Conservation (phyloP, 2,797 vertebrate species). For the Hyperoplus immaculatus region DNA sequence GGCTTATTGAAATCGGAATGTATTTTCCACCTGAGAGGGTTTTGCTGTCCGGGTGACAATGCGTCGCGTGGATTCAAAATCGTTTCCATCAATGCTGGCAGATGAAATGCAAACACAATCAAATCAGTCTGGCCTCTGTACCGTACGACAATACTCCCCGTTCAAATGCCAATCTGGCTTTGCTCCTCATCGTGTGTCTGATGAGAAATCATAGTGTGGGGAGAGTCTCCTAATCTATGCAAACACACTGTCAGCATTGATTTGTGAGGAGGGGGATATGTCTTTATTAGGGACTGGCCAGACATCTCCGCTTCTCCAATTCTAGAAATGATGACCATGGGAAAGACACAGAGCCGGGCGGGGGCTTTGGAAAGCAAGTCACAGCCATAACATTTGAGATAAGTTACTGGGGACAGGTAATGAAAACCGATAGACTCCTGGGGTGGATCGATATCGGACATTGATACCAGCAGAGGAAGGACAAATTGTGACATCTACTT, state of each 20-base stretch:
- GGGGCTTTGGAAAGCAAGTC: slow-evolving; percentile 66
- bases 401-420: slow-evolving; percentile 85
- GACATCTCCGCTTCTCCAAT: slow-evolving; percentile 63
- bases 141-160: slow-evolving; percentile 63
- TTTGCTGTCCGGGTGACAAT: slow-evolving; percentile 68
- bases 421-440: slow-evolving; percentile 82
- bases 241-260: slow-evolving; percentile 87
- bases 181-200: slow-evolving; percentile 77
- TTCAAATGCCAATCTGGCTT: slow-evolving; percentile 81
- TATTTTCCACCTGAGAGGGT: slow-evolving; percentile 83
- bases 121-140: slow-evolving; percentile 72
- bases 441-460: slow-evolving; percentile 81
- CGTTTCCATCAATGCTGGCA: slow-evolving; percentile 80
- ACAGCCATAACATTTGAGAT: slow-evolving; percentile 82
- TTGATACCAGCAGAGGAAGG: slow-evolving; percentile 80
- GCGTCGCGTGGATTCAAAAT: slow-evolving; percentile 70
- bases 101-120: slow-evolving; percentile 86
- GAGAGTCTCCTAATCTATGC: slow-evolving; percentile 83
- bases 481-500: slow-evolving; percentile 79
- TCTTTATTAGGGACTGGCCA: slow-evolving; percentile 83
- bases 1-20: slow-evolving; percentile 81
- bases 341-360: slow-evolving; percentile 45
- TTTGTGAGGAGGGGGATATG: slow-evolving; percentile 80
- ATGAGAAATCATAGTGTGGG: slow-evolving; percentile 83
- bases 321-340: slow-evolving; percentile 57